Base-by-base conservation (phyloP, 2,113 vertebrate species). In the Crypturellus undulatus region DNA sequence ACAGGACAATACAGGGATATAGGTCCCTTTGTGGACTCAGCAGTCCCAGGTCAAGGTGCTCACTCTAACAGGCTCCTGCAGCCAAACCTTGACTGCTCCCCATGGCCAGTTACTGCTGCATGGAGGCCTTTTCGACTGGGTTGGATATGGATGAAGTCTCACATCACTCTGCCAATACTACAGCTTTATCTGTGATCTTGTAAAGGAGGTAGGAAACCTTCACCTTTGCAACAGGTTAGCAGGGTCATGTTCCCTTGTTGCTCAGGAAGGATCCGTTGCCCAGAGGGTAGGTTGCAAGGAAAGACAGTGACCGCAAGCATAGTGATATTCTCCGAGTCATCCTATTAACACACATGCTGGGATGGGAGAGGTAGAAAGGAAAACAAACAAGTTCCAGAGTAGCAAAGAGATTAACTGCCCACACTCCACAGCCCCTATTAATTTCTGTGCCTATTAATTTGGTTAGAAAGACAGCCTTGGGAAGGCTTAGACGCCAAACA, bases 51-150 rank as follows among this genome's bases (percentile, higher is more conserved):
- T 40, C n/a, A 81, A n/a, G 38, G 21, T 1, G 3, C 18, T 15
- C 0, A 0, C 40, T 56, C n/a, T 38, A 6, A 1, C 0, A 1
- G 76, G 26, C 42, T 76, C 34, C 3, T 58, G 10, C 21, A 14
- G 0, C 0, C 0, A 15, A 49, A 40, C 17, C 32, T 2, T 13
- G 36, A 13, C 4, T 49, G 51, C 22, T 49, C 30, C 65, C 13
- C 28, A 40, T 5, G 20, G 52, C 84, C 30, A 16, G 28, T 58
- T 30, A 32, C 54, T 32, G 30, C 54, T 18, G 54, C 54, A 70
- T 40, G 34, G 68, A 5, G 17, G 19, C 4, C 9, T 2, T 69
- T 51, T 15, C 4, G 34, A 24, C 43, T 47, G 45, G 30, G 32
- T 47, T 21, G 8, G 43, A 22, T 45, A 22, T 24, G 34, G 43